Percentiles rank a stretch among this genome's conserved stretches.
phyloP scores from a whole-genome alignment of 2,888 invertebrate species.

The Volucella zonaria region DNA sequence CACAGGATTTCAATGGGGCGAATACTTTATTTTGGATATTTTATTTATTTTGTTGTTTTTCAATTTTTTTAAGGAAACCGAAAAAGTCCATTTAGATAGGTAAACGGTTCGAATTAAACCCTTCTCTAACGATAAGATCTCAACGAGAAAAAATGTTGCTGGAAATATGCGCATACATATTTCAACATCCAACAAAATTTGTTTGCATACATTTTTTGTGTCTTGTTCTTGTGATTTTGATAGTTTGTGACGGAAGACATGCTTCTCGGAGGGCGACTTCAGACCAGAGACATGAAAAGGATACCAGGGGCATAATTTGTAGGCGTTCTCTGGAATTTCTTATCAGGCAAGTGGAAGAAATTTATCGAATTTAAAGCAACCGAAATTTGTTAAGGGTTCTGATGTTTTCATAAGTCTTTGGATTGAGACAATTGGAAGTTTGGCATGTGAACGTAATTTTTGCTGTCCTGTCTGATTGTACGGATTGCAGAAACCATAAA shows the following conservation, averaged over 20 bases:
- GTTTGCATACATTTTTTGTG: conserved; percentile 18
- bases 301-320: conserved; percentile 12
- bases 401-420: too few relatives aligned
- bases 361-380: conserved; percentile 40
- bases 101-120: conserved; percentile 38
- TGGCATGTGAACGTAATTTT: too few relatives aligned
- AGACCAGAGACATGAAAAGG: conserved; percentile 12
- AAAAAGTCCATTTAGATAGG: conserved; percentile 30
- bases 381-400: background rate
- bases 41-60: too few relatives aligned
- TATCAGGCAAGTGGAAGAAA: conserved; percentile 30
- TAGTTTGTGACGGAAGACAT: conserved; percentile 12
- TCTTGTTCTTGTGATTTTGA: background rate
- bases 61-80: conserved; percentile 16
- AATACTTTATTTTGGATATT: conserved; percentile 39
- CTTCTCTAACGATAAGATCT: conserved; percentile 12
- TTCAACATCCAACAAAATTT: conserved; percentile 44
- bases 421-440: too few relatives aligned
- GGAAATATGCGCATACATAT: conserved; percentile 19
- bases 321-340: conserved; percentile 37
- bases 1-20: conserved; percentile 51
- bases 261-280: conserved; percentile 9
- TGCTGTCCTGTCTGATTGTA: too few relatives aligned
- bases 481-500: too few relatives aligned
- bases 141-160: conserved; percentile 28